Conservation (phyloP, 2,888 invertebrate species). For the Agrochola circellaris region DNA sequence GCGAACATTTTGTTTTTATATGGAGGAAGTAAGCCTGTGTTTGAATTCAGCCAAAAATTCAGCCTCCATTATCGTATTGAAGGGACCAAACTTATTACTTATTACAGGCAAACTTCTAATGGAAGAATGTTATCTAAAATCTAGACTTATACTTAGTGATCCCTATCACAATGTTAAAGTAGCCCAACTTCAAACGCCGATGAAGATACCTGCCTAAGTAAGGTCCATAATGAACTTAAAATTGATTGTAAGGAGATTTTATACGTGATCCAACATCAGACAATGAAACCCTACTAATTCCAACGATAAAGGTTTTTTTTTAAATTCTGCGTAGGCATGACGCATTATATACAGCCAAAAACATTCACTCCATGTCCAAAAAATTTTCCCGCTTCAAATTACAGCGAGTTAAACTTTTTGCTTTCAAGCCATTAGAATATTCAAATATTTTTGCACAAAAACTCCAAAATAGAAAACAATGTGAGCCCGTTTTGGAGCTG, state of each 20-base stretch:
- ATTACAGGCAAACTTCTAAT: background rate
- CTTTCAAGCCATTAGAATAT: constrained; percentile 61
- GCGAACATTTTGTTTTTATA: too few species aligned
- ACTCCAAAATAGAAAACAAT: constrained; percentile 64
- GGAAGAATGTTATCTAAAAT: background rate
- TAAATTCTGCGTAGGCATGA: constrained; percentile 19
- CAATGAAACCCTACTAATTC: constrained; percentile 6
- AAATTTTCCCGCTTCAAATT: constrained; percentile 47
- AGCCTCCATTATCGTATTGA: too few species aligned
- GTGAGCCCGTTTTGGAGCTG: constrained; percentile 56
- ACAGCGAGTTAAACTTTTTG: constrained; percentile 59
- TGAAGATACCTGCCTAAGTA: background rate
- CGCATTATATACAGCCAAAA: constrained; percentile 45
- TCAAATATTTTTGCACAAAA: constrained; percentile 62
- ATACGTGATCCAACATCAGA: background rate
- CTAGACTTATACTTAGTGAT: background rate
- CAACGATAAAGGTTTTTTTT: background rate
- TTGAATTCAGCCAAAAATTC: too few species aligned
- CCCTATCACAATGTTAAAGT: background rate
- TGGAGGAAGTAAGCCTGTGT: background rate
- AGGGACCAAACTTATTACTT: background rate
- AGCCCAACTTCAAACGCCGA: background rate
- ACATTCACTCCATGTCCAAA: constrained; percentile 52
- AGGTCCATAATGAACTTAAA: background rate
- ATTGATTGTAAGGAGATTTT: background rate